These are phyloP conservation scores for Aphodius sticticus DNA, from an alignment of 2,888 invertebrate genomes.

Conservation along the genomic window DNA sequence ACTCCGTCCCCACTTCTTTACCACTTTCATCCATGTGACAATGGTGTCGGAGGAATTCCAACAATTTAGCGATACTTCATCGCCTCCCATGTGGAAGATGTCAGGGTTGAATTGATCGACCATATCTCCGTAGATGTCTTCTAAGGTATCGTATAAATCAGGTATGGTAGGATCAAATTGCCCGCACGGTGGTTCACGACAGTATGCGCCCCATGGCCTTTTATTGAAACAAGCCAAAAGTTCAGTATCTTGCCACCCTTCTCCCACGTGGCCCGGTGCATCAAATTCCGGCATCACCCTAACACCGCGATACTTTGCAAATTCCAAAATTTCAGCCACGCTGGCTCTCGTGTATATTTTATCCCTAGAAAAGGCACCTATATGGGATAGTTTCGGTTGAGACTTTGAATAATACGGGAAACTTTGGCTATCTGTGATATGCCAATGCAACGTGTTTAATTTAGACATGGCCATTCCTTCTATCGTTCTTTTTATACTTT, in stretches of 20 bases:
- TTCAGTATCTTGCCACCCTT: conserved; percentile 79
- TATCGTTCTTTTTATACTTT: conserved; percentile 77
- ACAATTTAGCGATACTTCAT: conserved; percentile 75
- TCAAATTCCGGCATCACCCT: conserved; percentile 91
- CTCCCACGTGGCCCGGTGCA: conserved; percentile 90
- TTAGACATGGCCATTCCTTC: conserved; percentile 92
- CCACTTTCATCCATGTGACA: conserved; percentile 71
- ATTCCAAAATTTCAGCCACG: conserved; percentile 70
- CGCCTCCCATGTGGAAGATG: conserved; percentile 90
- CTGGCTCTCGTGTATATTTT: conserved; percentile 69
- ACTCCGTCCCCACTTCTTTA: conserved; percentile 45
- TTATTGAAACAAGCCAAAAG: conserved; percentile 75
- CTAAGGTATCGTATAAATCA: conserved; percentile 71
- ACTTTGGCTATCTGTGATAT: conserved; percentile 91
- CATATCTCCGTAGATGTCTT: conserved; percentile 76
- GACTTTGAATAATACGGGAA: conserved; percentile 85
- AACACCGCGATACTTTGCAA: conserved; percentile 78
- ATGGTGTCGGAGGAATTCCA: conserved; percentile 80
- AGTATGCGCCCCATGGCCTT: conserved; percentile 74
- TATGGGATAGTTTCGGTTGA: conserved; percentile 73
- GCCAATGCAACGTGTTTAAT: conserved; percentile 94
- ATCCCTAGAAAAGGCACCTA: conserved; percentile 80
- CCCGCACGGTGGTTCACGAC: conserved; percentile 87
- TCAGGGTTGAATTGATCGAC: conserved; percentile 74
- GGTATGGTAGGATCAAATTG: conserved; percentile 80